Evolutionary conservation across 30 jellyfish, hydroid and myxozoan genomes (phyloP).

Genomic region (Pseudorhiza aurosa): DNA sequence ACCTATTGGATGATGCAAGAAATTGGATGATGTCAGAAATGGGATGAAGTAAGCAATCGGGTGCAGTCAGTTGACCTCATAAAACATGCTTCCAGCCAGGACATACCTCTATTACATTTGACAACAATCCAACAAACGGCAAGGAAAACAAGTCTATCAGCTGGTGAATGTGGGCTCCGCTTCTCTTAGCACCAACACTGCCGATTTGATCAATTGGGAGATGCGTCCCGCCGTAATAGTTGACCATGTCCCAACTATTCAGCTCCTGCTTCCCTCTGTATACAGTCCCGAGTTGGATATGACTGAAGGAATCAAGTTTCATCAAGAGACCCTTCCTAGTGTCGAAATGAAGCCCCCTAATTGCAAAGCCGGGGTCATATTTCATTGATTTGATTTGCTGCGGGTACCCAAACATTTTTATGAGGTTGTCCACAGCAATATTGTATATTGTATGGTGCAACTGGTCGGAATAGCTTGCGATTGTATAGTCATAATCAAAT

Average conservation of each 20-base stretch:
- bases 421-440: conserved; percentile 74
- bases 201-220: conserved; percentile 80
- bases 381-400: conserved; percentile 65
- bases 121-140: conserved; percentile 82
- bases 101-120: conserved; percentile 92
- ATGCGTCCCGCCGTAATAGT: conserved; percentile 88
- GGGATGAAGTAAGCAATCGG: not conserved
- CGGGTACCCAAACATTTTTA: conserved; percentile 86
- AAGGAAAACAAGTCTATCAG: conserved; percentile 86
- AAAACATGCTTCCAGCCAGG: not conserved
- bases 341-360: conserved; percentile 95
- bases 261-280: conserved; percentile 88
- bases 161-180: conserved; percentile 87
- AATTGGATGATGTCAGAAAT: no score
- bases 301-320: conserved; percentile 93
- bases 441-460: conserved; percentile 69
- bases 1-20: no score
- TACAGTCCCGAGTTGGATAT: conserved; percentile 85
- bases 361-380: conserved; percentile 83
- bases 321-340: conserved; percentile 87
- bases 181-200: conserved; percentile 76
- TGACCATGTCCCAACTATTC: conserved; percentile 85
- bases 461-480: conserved; percentile 88
- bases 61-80: not conserved
- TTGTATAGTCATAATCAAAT: conserved; percentile 93